These are phyloP conservation scores for Aphaenogaster floridana DNA, from an alignment of 1,140 invertebrate species.

Conservation along the genomic window DNA sequence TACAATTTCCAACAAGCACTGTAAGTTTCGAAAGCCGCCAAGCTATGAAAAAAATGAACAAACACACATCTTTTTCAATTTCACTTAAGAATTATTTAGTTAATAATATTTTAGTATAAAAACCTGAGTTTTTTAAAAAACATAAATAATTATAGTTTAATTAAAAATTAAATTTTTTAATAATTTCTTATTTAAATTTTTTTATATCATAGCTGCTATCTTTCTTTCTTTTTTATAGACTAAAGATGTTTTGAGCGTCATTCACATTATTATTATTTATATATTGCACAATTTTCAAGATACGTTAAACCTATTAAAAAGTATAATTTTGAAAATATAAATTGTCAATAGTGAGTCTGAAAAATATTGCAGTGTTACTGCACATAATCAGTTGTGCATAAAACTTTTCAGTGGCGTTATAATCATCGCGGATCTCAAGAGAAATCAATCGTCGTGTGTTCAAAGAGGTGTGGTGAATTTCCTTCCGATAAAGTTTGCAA, in stretches of 20 bases:
- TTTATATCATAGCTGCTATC: background rate
- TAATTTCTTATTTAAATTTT: background rate
- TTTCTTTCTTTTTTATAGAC: background rate
- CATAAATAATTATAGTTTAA: background rate
- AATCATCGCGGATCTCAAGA: constrained; percentile 9
- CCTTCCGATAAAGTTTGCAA: constrained; percentile 48
- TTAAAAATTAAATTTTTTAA: too few species aligned
- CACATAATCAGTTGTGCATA: background rate
- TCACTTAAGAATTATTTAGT: background rate
- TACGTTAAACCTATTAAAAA: background rate
- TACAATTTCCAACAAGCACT: background rate
- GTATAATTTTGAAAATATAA: background rate
- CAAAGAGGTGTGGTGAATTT: constrained; percentile 22
- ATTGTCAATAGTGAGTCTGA: background rate
- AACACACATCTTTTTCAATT: background rate
- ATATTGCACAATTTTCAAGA: background rate
- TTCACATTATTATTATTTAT: too few species aligned
- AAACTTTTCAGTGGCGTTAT: constrained; percentile 16
- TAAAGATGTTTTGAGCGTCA: too few species aligned
- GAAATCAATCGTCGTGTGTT: constrained; percentile 38
- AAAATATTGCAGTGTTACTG: background rate
- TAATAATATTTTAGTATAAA: background rate
- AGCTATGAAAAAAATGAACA: background rate
- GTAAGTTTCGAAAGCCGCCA: background rate
- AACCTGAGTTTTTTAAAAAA: background rate